Evolutionary conservation across 2,888 invertebrate genomes (phyloP).

Genomic region (Acleris holmiana): DNA sequence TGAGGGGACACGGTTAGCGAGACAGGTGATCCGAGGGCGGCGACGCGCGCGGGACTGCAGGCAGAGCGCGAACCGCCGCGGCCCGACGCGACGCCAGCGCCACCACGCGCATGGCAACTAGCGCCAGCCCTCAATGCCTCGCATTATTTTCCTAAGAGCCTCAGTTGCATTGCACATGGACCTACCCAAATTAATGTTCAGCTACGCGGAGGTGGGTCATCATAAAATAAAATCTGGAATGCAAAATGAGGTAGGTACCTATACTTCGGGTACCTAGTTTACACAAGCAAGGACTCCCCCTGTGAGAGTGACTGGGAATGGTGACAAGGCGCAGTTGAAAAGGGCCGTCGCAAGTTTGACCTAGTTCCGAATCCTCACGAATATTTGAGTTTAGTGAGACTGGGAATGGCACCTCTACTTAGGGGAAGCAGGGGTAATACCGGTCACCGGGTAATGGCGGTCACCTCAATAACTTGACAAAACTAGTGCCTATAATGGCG

Average conservation of each 20-base stretch:
- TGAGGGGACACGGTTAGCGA: constrained; percentile 42
- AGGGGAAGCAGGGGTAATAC: too few relatives aligned
- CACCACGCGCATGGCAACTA: constrained; percentile 63
- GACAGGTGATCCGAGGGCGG: constrained; percentile 57
- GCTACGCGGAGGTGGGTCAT: constrained; percentile 45
- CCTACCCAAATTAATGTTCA: constrained; percentile 51
- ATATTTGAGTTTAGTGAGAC: constrained; percentile 67
- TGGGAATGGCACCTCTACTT: constrained; percentile 68
- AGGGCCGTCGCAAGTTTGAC: constrained; percentile 61
- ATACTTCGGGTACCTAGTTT: constrained; percentile 18
- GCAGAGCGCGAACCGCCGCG: constrained; percentile 47
- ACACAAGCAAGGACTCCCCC: constrained; percentile 9
- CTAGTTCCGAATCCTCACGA: constrained; percentile 63
- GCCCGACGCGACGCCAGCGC: constrained; percentile 61
- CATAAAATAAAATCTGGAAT: constrained; percentile 47
- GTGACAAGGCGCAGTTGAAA: constrained; percentile 37
- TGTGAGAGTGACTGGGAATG: not conserved
- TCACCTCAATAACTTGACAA: too few relatives aligned
- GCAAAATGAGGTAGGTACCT: constrained; percentile 44
- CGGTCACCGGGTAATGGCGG: too few relatives aligned
- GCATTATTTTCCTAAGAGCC: constrained; percentile 43
- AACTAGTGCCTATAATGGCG: too few relatives aligned
- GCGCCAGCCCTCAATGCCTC: constrained; percentile 42
- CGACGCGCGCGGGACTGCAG: constrained; percentile 73
- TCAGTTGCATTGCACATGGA: constrained; percentile 66